Conservation (phyloP, 92 coral and sea anemone species). For the Metridium senile region DNA sequence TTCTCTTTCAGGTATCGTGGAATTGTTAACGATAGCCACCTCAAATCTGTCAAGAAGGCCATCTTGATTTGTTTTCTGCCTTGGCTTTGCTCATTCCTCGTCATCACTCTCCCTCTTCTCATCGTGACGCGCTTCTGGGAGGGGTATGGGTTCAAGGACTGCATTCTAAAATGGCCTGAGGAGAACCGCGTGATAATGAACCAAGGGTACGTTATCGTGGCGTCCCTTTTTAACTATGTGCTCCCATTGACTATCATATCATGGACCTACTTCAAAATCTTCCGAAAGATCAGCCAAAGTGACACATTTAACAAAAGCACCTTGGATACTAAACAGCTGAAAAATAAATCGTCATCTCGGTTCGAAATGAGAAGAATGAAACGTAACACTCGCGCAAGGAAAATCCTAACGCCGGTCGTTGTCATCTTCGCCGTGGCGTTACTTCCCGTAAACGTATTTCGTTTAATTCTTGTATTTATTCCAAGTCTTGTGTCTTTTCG, state of each 20-base stretch:
- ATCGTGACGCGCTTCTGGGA: slow-evolving; percentile 66
- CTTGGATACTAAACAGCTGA: slow-evolving; percentile 1
- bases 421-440: slow-evolving; percentile 32
- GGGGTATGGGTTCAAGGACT: slow-evolving; percentile 28
- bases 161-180: slow-evolving; percentile 72
- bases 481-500: slow-evolving; percentile 15
- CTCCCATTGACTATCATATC: slow-evolving; percentile 29
- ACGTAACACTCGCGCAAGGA: slow-evolving; percentile 31
- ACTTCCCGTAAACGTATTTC: slow-evolving; percentile 32
- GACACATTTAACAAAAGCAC: slow-evolving; percentile 31
- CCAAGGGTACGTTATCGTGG: slow-evolving; percentile 17
- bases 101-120: slow-evolving; percentile 72
- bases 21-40: slow-evolving; percentile 46
- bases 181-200: background rate
- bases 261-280: slow-evolving; percentile 44
- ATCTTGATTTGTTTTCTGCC: slow-evolving; percentile 22
- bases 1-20: slow-evolving; percentile 35
- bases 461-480: slow-evolving; percentile 15
- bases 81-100: slow-evolving; percentile 79
- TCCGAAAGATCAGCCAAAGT: slow-evolving; percentile 34
- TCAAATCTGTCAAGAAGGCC: slow-evolving; percentile 24
- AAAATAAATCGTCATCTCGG: slow-evolving; percentile 4
- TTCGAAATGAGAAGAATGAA: slow-evolving; percentile 35
- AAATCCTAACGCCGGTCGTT: slow-evolving; percentile 47
- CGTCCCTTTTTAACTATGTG: slow-evolving; percentile 24